Conservation (phyloP, 2,888 invertebrate species). For the Lordiphosa andalusiaca region DNA sequence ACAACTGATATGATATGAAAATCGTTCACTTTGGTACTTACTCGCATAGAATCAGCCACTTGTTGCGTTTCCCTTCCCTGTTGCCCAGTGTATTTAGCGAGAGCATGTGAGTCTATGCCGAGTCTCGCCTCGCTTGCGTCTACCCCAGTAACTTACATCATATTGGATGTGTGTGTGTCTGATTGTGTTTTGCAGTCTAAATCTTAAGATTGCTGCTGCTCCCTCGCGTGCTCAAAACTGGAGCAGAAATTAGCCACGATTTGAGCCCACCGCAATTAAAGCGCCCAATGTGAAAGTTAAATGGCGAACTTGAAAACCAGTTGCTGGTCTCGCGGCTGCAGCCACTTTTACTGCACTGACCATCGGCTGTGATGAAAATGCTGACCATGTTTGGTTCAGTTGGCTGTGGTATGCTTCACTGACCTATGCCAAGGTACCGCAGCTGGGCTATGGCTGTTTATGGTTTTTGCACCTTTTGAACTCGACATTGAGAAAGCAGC, state of each 20-base stretch:
- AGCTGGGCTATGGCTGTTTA: conserved; percentile 3
- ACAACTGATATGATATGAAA: no score
- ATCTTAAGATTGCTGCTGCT: background rate
- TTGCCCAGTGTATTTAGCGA: conserved; percentile 5
- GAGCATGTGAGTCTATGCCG: background rate
- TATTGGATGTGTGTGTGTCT: background rate
- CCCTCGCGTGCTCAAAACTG: conserved; percentile 48
- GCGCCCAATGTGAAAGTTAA: conserved; percentile 72
- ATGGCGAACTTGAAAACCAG: conserved; percentile 58
- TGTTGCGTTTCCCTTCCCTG: no score
- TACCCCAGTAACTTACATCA: background rate
- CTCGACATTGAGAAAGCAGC: conserved; percentile 19
- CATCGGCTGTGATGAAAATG: conserved; percentile 1
- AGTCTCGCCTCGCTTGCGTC: no score
- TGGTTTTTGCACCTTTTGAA: conserved; percentile 52
- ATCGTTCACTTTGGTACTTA: no score
- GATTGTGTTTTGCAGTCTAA: background rate
- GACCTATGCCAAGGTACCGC: conserved; percentile 56
- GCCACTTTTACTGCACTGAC: conserved; percentile 60
- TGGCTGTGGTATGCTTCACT: conserved; percentile 50
- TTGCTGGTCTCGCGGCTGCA: conserved; percentile 59
- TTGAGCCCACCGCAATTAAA: conserved; percentile 63
- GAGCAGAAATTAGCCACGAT: conserved; percentile 72
- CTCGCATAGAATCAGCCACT: no score
- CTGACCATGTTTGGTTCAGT: background rate